Base-by-base conservation (phyloP, 2,797 vertebrate genomes). In the Catostomus latipinnis region DNA sequence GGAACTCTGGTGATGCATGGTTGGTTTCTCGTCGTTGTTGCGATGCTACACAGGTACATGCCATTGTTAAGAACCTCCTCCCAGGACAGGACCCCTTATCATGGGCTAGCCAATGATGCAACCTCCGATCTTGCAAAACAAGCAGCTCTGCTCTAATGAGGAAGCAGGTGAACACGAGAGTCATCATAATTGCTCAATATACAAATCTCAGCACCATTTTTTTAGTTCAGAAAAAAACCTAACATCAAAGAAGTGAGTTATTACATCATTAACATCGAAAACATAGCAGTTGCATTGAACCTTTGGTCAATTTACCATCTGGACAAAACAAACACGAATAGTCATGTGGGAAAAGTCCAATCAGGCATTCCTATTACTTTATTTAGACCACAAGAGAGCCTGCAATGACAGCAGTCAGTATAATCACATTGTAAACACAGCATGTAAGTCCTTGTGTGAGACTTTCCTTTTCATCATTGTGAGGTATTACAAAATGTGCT, bases 1-100 rank as follows among this genome's bases (percentile, higher is more conserved):
- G 66, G 80, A 72, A 69, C 56, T 34, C 34, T 3, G 34, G 67
- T 54, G 84, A 90, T 88, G 88, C 88, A 87, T 91, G 88, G 84
- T 63, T 72, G 69, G 82, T 81, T 78, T 74, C 8, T 81, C 14
- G 13, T 53, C 14, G 12, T 14, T 49, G 69, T 77, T 34, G 68
- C 62, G 14, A 22, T 12, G 60, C 74, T 53, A 70, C 74, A 61
- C 66, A 74, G 72, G 76, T 57, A 60, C 71, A 65, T 48, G 14
- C n/a, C 62, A 65, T 82, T 69, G 52, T 84, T 83, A 84, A 81
- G 58, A 63, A 54, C 62, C 57, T 81, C 73, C 74, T 82, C 76
- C 77, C 63, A 57, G 76, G 70, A 76, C 11, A 48, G 82, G 72
- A 71, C 78, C 52, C 34, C 76, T 83, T 78, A 82, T 84, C 83